phyloP scores from a whole-genome alignment of 2,888 invertebrate species.

The Athalia rosae region DNA sequence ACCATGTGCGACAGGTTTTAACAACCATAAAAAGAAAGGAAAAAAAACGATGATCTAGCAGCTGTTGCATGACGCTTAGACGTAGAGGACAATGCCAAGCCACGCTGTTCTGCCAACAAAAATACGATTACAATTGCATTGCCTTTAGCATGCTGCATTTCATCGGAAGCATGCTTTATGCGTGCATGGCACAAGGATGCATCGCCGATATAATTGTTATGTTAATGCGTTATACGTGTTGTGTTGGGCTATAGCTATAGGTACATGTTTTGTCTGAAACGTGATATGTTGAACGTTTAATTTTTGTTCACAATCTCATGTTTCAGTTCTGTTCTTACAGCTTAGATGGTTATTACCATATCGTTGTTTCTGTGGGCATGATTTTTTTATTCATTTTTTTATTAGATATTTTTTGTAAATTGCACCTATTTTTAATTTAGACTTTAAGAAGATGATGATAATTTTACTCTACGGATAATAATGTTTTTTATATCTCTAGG shows the following conservation, averaged over 20 bases:
- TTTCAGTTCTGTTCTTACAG: conserved; percentile 36
- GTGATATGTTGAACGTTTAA: conserved; percentile 41
- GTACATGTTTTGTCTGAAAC: conserved; percentile 41
- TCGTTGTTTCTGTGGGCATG: conserved; percentile 38
- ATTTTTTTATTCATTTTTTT: conserved; percentile 13
- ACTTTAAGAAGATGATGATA: conserved; percentile 20
- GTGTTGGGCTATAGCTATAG: conserved; percentile 47
- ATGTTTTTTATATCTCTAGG: conserved; percentile 29
- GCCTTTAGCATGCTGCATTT: conserved; percentile 39
- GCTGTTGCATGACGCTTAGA: conserved; percentile 43
- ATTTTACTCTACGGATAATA: conserved; percentile 30
- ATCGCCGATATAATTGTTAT: conserved; percentile 37
- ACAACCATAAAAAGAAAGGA: conserved; percentile 1
- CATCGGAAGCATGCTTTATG: conserved; percentile 36
- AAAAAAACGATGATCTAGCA: conserved; percentile 36
- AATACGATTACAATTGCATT: conserved; percentile 29
- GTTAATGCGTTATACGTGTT: conserved; percentile 33
- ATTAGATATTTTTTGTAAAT: neutral
- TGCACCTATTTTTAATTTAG: conserved; percentile 37
- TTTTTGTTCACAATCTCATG: conserved; percentile 31
- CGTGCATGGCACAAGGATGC: conserved; percentile 36
- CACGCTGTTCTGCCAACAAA: conserved; percentile 40
- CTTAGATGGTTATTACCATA: conserved; percentile 32
- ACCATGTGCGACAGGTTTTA: conserved; percentile 11
- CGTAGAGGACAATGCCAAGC: conserved; percentile 42